Evolutionary conservation across 2,888 invertebrate genomes (phyloP), one percentile per base, ranked within the genome.

Genomic region (Tenthredo livida): DNA sequence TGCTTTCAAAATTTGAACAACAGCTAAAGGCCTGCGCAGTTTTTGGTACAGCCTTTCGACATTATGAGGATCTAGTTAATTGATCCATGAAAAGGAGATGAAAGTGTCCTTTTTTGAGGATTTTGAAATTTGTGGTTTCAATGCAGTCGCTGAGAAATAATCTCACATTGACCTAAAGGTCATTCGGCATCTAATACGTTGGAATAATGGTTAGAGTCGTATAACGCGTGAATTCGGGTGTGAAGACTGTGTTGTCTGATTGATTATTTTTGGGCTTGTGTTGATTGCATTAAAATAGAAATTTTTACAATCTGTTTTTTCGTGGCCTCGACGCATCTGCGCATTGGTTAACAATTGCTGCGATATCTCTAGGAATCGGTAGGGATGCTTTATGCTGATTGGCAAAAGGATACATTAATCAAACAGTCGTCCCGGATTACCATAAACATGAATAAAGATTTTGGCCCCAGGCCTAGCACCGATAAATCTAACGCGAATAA

Each of bases 351-450:
- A 73, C 43, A 73, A 73, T 43, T 43, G 43, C 73, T 47, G n/a
- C 12, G 47, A 43, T 12, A 21, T 9, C 43, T 40, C 9, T 73
- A 21, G n/a, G 73, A 73, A 73, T 73, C 25, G 12, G 40, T n/a
- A 47, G 25, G 40, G 43, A 40, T 25, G 12, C 43, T 40, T 73
- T 3, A 73, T 21, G 43, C 15, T 43, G 73, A 47, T 73, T 73
- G 17, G 10, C 25, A 12, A 21, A n/a, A 73, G 21, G 10, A 73
- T 61, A 73, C 21, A 80, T 80, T 37, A 80, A 77, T 72, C 72
- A 72, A 72, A 72, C 40, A 40, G n/a, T 21, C 61, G 29, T 61
- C 7, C 0, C 10, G 21, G 21, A 80, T 61, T 80, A 80, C 25
- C 78, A 80, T 40, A 40, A 21, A 21, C 33, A 21, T 80, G 17